Percentiles rank a stretch among this genome's conserved stretches.
phyloP scores from a whole-genome alignment of 2,113 vertebrate species.

The Pavo muticus region DNA sequence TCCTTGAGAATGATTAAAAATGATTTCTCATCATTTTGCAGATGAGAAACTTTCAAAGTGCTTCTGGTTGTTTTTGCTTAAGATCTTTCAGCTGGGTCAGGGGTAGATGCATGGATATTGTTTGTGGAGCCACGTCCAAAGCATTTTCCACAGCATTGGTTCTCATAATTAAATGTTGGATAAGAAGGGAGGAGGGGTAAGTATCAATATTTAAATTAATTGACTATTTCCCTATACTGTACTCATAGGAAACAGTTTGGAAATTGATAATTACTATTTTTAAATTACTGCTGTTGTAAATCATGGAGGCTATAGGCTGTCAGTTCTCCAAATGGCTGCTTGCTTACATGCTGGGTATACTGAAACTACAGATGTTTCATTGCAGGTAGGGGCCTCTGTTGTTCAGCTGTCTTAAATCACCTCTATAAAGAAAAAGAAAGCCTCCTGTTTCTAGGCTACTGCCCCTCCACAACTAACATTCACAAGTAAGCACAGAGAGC shows the following conservation, averaged over 20 bases:
- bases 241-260: not conserved
- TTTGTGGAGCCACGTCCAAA: not conserved
- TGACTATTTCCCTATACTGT: not conserved
- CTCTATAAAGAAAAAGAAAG: not conserved
- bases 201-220: conserved; percentile 12
- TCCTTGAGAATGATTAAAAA: not conserved
- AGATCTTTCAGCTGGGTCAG: not conserved
- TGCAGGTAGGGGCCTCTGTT: not conserved
- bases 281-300: not conserved
- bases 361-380: not conserved
- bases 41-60: not conserved
- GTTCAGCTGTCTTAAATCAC: not conserved
- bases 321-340: not conserved
- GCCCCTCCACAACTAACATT: not conserved
- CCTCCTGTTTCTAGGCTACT: not conserved
- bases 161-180: conserved; percentile 14
- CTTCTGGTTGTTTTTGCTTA: not conserved
- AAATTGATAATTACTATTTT: not conserved
- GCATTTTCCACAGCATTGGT: not conserved
- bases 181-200: not conserved
- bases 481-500: not conserved
- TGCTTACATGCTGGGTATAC: not conserved
- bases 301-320: not conserved
- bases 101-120: not conserved
- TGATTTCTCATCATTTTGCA: not conserved